These are phyloP conservation scores for Poeciliopsis prolifica DNA, from an alignment of 2,113 vertebrate genomes.

Conservation along the genomic window DNA sequence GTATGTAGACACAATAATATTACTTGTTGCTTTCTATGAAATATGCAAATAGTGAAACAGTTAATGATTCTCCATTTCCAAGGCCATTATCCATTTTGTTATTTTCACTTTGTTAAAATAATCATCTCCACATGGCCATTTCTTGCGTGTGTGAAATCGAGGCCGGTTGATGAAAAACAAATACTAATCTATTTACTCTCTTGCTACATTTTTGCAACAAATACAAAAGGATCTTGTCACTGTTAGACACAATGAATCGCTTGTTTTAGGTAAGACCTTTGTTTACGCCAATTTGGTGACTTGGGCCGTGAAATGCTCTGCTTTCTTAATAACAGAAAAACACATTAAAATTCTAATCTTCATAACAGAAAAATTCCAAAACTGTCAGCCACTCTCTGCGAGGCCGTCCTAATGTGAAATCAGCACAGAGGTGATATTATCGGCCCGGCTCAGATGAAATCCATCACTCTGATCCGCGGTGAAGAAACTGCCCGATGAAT, in stretches of 20 bases:
- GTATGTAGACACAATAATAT: no score
- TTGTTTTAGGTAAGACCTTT: neutral
- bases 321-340: neutral
- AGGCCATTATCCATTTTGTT: no score
- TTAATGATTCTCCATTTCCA: no score
- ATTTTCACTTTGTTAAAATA: no score
- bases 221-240: neutral
- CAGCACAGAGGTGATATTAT: slow-evolving; percentile 14
- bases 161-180: neutral
- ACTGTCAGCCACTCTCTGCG: slow-evolving; percentile 6
- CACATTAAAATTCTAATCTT: neutral
- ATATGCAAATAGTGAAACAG: no score
- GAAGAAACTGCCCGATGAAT: slow-evolving; percentile 5
- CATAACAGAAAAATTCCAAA: neutral
- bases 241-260: neutral
- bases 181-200: neutral
- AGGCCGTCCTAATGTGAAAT: slow-evolving; percentile 1
- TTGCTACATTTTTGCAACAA: neutral
- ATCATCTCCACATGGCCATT: neutral
- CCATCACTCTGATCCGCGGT: slow-evolving; percentile 41
- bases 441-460: slow-evolving; percentile 23
- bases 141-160: neutral
- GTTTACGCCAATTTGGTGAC: neutral
- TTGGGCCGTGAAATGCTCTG: neutral
- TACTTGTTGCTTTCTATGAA: no score